phyloP scores from a whole-genome alignment of 1,140 invertebrate genomes.

The Idris sp. region DNA sequence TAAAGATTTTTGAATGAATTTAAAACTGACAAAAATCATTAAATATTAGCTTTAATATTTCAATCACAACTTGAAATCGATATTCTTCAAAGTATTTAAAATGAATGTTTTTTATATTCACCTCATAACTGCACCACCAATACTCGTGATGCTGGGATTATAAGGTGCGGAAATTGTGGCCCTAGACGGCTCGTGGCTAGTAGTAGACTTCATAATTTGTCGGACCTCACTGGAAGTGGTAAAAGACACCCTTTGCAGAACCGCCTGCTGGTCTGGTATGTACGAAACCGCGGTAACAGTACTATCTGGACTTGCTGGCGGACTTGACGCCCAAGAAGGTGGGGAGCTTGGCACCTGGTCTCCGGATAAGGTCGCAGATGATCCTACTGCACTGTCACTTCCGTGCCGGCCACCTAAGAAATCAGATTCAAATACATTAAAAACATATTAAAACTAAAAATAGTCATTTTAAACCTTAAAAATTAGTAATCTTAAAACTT shows the following conservation, averaged over 20 bases:
- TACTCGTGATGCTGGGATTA: slow-evolving; percentile 82
- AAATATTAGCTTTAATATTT: too few species aligned
- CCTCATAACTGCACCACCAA: slow-evolving; percentile 82
- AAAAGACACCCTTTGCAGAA: slow-evolving; percentile 81
- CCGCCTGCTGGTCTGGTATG: slow-evolving; percentile 78
- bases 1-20: too few species aligned
- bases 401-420: slow-evolving; percentile 73
- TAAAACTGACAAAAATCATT: too few species aligned
- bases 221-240: slow-evolving; percentile 80
- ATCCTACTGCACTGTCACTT: slow-evolving; percentile 81
- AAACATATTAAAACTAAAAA: neutral
- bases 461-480: neutral
- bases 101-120: slow-evolving; percentile 26
- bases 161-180: slow-evolving; percentile 67
- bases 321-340: slow-evolving; percentile 81
- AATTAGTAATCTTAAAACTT: too few species aligned
- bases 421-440: neutral
- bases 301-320: slow-evolving; percentile 80
- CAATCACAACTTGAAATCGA: too few species aligned
- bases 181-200: slow-evolving; percentile 69
- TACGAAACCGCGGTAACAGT: slow-evolving; percentile 79
- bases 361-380: slow-evolving; percentile 79
- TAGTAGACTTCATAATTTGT: slow-evolving; percentile 76
- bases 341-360: slow-evolving; percentile 79
- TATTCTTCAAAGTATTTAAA: too few species aligned